Evolutionary conservation across 2,113 vertebrate genomes (phyloP), one percentile per base, ranked within the genome.

Genomic region (Barbus barbus): DNA sequence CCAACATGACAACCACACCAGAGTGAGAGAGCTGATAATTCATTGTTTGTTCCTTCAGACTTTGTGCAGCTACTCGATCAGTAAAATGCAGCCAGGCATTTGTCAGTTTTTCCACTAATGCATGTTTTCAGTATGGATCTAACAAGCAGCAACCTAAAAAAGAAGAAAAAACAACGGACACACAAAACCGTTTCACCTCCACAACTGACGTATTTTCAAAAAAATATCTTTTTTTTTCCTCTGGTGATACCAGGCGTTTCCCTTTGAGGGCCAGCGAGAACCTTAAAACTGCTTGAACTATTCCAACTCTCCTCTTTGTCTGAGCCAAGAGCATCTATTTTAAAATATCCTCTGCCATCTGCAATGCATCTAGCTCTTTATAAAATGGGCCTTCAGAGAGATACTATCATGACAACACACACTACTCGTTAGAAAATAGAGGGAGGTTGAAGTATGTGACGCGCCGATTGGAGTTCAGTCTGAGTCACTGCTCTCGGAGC

Each of bases 401-500:
- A 88, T 80, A 87, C 85, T 83, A 87, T 84, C 81, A 84, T 78
- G 79, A 88, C 86, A 84, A 84, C 83, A 85, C 85, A 85, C 86
- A 88, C 88, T 82, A 86, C 84, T 85, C 78, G 69, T 89, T 82
- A 84, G 75, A 86, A 89, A 83, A 85, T 33, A 60, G 46, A 87
- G 67, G n/a, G 61, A 86, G 86, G 82, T 48, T 83, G 72, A 85
- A 73, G 81, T 81, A 82, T 5, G 44, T 56, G 72, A 60, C 16
- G 22, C 22, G 74, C 51, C 44, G 51, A 65, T 86, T 78, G 51
- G 88, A 80, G 89, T 89, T 95, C 92, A 95, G 90, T 99, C 97
- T 0, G 97, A 98, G 91, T 99, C 97, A 4, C 96, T 97, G 94
- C 94, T 97, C 73, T 89, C 88, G 84, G 97, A 97, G 91, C 96